Percentiles rank a stretch among this genome's conserved stretches.
These are phyloP conservation scores for Parazoanthus swiftii DNA, from an alignment of 92 coral and sea anemone genomes.

Conservation along the genomic window DNA sequence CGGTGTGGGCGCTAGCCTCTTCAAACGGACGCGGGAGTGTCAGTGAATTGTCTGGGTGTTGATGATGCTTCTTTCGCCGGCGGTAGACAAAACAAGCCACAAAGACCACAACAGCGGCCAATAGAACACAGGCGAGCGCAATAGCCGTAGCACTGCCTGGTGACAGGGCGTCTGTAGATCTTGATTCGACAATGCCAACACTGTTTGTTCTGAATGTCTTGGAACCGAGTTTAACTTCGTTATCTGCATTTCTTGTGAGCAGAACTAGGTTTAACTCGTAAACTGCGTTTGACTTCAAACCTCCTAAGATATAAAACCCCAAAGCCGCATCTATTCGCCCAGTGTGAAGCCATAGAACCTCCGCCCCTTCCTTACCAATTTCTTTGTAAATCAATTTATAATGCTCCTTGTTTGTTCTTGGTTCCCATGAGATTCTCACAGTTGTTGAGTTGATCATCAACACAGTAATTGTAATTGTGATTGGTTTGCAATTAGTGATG, in stretches of 20 bases:
- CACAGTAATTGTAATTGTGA: not conserved
- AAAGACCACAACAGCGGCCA: not conserved
- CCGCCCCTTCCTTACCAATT: not conserved
- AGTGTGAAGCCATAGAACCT: constrained; percentile 6
- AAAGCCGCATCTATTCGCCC: not conserved
- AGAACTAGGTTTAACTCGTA: constrained; percentile 20
- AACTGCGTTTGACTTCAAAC: not conserved
- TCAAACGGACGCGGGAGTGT: not conserved
- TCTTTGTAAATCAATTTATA: constrained; percentile 2
- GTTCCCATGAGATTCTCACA: constrained; percentile 1
- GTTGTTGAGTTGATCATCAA: constrained; percentile 4
- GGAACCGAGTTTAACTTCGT: constrained; percentile 17
- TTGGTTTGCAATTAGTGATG: not conserved
- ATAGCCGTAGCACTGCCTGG: not conserved
- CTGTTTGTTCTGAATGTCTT: constrained; percentile 8
- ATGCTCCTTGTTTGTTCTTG: not conserved
- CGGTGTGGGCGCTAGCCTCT: not conserved
- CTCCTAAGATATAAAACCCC: constrained; percentile 11
- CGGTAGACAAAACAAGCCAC: not conserved
- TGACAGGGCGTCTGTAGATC: constrained; percentile 1
- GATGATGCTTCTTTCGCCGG: constrained; percentile 1
- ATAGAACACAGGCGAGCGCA: not conserved
- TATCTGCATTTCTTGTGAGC: not conserved
- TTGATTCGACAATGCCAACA: not conserved
- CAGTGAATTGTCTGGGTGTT: not conserved